Conservation (phyloP, 2,888 invertebrate species). For the Drosophila austrosaltans region DNA sequence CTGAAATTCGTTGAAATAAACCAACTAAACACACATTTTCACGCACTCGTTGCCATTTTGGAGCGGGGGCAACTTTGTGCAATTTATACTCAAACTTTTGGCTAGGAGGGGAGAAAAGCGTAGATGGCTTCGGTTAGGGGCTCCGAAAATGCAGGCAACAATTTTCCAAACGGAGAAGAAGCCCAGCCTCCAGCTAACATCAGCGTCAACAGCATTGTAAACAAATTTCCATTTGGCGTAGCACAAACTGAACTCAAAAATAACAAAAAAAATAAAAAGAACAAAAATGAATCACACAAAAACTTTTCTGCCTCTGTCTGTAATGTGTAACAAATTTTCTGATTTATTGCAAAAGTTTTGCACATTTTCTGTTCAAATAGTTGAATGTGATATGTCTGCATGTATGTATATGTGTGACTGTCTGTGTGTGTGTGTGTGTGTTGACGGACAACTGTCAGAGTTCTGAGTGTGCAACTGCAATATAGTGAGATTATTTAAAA, state of each 20-base stretch:
- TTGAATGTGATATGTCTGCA: constrained; percentile 51
- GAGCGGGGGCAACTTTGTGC: constrained; percentile 8
- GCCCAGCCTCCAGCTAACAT: constrained; percentile 14
- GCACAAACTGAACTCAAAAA: constrained; percentile 44
- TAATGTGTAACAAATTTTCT: constrained; percentile 59
- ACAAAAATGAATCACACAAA: constrained; percentile 4
- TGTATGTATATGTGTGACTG: constrained; percentile 2
- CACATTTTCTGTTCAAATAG: constrained; percentile 52
- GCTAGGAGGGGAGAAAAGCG: not conserved
- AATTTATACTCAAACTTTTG: constrained; percentile 20
- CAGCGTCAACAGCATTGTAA: constrained; percentile 51
- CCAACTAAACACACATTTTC: constrained; percentile 13
- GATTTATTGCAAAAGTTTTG: constrained; percentile 71
- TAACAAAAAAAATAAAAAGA: not conserved
- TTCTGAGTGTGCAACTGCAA: constrained; percentile 3
- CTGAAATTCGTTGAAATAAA: not conserved
- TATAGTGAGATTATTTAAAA: constrained; percentile 5
- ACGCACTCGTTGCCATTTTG: constrained; percentile 22
- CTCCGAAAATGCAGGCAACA: constrained; percentile 22
- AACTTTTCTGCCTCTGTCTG: constrained; percentile 22
- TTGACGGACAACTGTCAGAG: constrained; percentile 37
- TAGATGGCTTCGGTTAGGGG: no score
- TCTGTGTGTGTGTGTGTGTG: constrained; percentile 13
- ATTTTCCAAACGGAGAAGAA: constrained; percentile 11
- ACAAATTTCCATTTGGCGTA: constrained; percentile 61